Percentiles rank a stretch among this genome's conserved stretches.
phyloP scores from a whole-genome alignment of 2,797 vertebrate genomes.

The Argentina silus region DNA sequence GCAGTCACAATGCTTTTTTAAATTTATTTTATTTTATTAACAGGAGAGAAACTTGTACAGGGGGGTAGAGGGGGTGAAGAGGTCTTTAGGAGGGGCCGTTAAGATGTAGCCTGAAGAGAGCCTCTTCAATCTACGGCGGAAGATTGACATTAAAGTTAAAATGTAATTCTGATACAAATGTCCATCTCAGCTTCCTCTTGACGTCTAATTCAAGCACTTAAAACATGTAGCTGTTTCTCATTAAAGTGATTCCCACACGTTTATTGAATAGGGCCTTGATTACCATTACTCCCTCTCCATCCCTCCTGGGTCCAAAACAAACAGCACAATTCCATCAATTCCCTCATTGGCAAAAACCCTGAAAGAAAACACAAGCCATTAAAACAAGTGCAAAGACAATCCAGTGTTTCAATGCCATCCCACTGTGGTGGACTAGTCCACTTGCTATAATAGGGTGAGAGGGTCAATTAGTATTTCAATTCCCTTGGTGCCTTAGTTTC shows the following conservation, averaged over 20 bases:
- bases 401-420: background rate
- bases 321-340: background rate
- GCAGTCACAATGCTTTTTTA: too few species aligned
- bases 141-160: too few species aligned
- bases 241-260: background rate
- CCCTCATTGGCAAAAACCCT: background rate
- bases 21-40: too few species aligned
- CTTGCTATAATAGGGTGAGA: too few species aligned
- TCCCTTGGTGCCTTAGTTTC: too few species aligned
- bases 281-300: background rate
- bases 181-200: background rate
- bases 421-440: too few species aligned
- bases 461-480: too few species aligned
- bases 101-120: too few species aligned
- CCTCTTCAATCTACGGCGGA: too few species aligned
- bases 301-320: background rate
- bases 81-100: too few species aligned
- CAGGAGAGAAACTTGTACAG: too few species aligned
- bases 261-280: background rate
- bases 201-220: background rate
- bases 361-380: background rate
- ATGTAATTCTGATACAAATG: background rate
- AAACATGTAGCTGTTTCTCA: background rate
- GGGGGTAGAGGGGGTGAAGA: too few species aligned
- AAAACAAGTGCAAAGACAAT: background rate